Evolutionary conservation across 2,797 vertebrate genomes (phyloP), one percentile per base, ranked within the genome.

Genomic region (Masticophis lateralis): DNA sequence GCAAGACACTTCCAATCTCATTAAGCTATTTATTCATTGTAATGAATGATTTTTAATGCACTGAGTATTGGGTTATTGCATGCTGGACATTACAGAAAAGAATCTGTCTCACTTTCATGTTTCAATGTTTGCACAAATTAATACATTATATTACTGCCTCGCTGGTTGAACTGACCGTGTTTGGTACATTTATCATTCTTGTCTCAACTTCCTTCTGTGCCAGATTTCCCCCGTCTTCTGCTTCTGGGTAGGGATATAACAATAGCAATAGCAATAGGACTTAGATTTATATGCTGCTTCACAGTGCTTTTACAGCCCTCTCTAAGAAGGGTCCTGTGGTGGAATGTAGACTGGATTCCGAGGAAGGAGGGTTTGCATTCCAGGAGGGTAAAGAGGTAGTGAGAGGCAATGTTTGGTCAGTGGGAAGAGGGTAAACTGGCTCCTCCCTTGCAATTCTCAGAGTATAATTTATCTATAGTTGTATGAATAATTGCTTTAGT

Each of bases 21-120:
- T 98, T 98, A 98, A 98, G 95, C 97, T 97, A 97, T 98, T 98
- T 98, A 98, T 98, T 98, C 97, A 96, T 97, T 95, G 97, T 98
- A 98, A 98, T 98, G 97, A 98, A 97, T 96, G 97, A 96, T 97
- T 98, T 91, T 98, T 98, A 98, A 97, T 98, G 97, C 96, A 95
- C 97, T 47, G 37, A 96, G 95, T 94, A 94, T 96, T 95, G 96
- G 96, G 97, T 96, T 96, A 94, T 87, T 96, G 97, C 97, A 97
- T 97, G 94, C 96, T 95, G 95, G 96, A 97, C 97, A 96, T 96
- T 97, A 97, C 96, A 97, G 97, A 98, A 91, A 87, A 74, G 25
- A 43, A 97, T 93, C 96, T 94, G 93, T 98, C 97, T 97, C 97
- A 92, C 95, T 96, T 94, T 96, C 95, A 83, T 96, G 94, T 96